These are phyloP conservation scores for Tympanuchus pallidicinctus DNA, from an alignment of 2,113 vertebrate species.

Conservation along the genomic window DNA sequence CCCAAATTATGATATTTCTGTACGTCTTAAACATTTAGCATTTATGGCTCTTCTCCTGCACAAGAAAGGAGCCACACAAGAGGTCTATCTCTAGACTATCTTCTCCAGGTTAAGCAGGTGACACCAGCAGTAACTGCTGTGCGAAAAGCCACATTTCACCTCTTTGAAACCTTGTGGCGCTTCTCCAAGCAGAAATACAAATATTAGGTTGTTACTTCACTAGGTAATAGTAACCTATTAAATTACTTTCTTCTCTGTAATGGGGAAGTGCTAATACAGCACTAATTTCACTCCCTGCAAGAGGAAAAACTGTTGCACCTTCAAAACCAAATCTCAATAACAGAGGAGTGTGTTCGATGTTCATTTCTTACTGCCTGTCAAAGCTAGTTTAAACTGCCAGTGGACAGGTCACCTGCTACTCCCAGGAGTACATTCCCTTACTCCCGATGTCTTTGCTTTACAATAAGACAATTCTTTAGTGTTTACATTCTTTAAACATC, in stretches of 20 bases:
- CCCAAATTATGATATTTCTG: background rate
- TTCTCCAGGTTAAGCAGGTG: background rate
- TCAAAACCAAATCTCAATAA: background rate
- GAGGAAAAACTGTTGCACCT: background rate
- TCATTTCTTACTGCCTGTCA: background rate
- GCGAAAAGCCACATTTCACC: background rate
- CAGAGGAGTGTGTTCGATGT: background rate
- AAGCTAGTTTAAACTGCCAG: background rate
- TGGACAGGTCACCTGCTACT: background rate
- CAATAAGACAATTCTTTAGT: background rate
- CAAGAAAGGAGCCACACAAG: background rate
- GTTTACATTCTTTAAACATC: background rate
- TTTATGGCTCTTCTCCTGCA: background rate
- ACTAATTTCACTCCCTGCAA: background rate
- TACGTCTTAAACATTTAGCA: background rate
- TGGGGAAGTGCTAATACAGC: background rate
- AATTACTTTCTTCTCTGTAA: background rate
- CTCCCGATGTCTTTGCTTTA: background rate
- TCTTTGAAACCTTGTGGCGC: background rate
- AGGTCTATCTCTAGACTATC: background rate
- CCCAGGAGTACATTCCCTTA: background rate
- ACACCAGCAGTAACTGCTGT: background rate
- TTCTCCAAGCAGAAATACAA: constrained; percentile 50
- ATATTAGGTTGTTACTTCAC: constrained; percentile 20
- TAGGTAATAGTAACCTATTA: background rate